Percentiles rank a stretch among this genome's conserved stretches.
Evolutionary conservation across 1,140 invertebrate genomes (phyloP).

Genomic region (Limonius californicus): DNA sequence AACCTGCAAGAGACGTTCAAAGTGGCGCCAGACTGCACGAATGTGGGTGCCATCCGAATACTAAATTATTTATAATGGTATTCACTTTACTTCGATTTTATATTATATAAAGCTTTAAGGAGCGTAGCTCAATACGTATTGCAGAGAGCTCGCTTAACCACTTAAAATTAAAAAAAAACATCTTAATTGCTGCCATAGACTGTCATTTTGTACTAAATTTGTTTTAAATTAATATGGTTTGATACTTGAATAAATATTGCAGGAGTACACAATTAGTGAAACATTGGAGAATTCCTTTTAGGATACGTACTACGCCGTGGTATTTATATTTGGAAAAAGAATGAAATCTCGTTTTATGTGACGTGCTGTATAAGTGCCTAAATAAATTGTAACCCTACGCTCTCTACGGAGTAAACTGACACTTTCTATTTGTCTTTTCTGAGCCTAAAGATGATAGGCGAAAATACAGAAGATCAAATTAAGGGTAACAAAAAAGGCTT

Average conservation of each 20-base stretch:
- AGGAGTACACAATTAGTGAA: too few relatives aligned
- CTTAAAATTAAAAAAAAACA: too few relatives aligned
- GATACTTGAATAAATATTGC: too few relatives aligned
- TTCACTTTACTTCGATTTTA: background rate
- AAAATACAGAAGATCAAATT: too few relatives aligned
- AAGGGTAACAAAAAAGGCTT: too few relatives aligned
- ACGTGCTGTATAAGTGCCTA: background rate
- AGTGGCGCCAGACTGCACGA: constrained; percentile 11
- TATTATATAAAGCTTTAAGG: background rate
- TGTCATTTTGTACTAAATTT: too few relatives aligned
- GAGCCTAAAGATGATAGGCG: background rate
- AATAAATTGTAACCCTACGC: background rate
- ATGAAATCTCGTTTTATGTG: too few relatives aligned
- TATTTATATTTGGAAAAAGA: background rate
- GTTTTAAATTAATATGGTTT: too few relatives aligned
- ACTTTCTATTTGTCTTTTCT: background rate
- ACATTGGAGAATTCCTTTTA: too few relatives aligned
- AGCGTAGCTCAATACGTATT: too few relatives aligned
- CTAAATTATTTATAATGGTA: constrained; percentile 2
- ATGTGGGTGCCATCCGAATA: background rate
- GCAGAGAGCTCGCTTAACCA: too few relatives aligned
- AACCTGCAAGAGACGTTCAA: background rate
- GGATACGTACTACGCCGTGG: background rate
- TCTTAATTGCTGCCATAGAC: too few relatives aligned
- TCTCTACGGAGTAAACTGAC: background rate